Percentiles rank a stretch among this genome's conserved stretches.
Evolutionary conservation across 2,797 vertebrate species (phyloP).

Genomic region (Falco columbarius): DNA sequence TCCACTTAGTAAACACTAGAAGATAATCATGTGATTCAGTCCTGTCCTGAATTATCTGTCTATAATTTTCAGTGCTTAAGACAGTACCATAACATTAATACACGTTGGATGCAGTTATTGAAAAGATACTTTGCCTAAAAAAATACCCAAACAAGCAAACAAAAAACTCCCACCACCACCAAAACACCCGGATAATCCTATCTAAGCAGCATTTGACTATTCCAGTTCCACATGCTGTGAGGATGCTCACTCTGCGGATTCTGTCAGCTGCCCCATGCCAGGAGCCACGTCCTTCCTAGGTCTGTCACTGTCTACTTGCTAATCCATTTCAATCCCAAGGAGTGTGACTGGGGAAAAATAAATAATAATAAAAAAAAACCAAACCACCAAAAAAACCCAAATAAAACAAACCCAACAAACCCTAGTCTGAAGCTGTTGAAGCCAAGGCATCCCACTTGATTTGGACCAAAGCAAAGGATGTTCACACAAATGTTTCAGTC

Average conservation of each 20-base stretch:
- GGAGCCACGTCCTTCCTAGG: neutral
- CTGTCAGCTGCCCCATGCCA: fast-evolving
- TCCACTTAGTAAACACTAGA: neutral
- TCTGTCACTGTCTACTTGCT: neutral
- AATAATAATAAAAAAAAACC: too few relatives aligned
- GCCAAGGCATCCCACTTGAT: neutral
- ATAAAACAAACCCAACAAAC: neutral
- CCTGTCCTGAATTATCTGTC: neutral
- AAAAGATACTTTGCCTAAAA: neutral
- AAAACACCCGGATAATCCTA: neutral
- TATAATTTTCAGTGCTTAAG: fast-evolving
- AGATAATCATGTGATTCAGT: neutral
- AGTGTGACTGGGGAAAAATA: fast-evolving
- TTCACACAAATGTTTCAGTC: neutral
- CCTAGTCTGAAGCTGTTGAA: neutral
- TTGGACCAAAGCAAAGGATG: neutral
- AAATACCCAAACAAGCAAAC: neutral
- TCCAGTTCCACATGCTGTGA: neutral
- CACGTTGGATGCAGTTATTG: neutral
- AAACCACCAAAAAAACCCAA: too few relatives aligned
- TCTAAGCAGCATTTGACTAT: fast-evolving
- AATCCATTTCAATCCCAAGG: neutral
- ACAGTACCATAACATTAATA: neutral
- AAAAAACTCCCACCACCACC: too few relatives aligned
- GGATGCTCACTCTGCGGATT: neutral